Conservation (phyloP, 2,888 invertebrate species). For the Ptychoptera contaminata region DNA sequence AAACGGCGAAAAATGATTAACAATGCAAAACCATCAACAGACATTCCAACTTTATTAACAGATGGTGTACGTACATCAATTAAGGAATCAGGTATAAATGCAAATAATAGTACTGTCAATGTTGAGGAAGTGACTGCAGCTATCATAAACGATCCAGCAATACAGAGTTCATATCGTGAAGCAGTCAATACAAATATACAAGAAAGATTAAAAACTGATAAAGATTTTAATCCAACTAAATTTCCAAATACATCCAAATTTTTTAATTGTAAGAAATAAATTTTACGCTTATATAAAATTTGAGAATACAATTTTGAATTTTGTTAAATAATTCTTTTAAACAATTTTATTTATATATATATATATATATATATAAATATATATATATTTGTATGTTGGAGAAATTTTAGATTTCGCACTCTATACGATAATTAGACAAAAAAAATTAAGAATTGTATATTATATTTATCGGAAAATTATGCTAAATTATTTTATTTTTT, state of each 20-base stretch:
- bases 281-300: neutral
- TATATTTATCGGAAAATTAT: no score
- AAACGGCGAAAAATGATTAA: conserved; percentile 65
- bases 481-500: no score
- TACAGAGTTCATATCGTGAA: conserved; percentile 26
- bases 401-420: no score
- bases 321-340: neutral
- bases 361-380: no score
- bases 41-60: conserved; percentile 22
- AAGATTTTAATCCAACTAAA: conserved; percentile 24
- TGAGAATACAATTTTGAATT: neutral
- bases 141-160: conserved; percentile 22
- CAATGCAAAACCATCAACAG: conserved; percentile 23
- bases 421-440: no score
- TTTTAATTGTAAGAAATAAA: conserved; percentile 13
- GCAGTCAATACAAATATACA: conserved; percentile 22
- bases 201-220: conserved; percentile 26
- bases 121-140: conserved; percentile 14
- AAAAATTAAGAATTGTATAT: no score
- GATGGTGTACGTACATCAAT: conserved; percentile 26
- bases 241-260: conserved; percentile 30
- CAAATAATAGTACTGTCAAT: conserved; percentile 14
- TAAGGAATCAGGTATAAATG: conserved; percentile 19
- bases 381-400: no score
- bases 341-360: neutral